Evolutionary conservation across 2,113 vertebrate genomes (phyloP).

Genomic region (Ophiodon elongatus): DNA sequence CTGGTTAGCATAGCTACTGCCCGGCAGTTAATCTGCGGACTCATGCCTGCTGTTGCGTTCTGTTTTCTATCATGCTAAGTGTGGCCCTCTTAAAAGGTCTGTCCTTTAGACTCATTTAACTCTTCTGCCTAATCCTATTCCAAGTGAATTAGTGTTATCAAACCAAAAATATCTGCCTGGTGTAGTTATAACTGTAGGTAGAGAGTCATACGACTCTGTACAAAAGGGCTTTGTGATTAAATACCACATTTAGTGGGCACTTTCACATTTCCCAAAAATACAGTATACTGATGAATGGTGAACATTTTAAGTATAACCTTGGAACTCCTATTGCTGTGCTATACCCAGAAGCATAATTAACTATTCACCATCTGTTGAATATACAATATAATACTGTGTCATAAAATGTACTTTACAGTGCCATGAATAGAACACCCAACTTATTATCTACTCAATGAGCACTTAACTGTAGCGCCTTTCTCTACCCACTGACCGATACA

Average conservation of each 20-base stretch:
- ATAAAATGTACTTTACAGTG: neutral
- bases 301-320: neutral
- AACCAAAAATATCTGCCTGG: constrained; percentile 30
- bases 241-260: neutral
- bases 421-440: neutral
- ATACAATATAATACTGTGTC: neutral
- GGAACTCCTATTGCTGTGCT: neutral
- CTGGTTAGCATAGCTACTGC: constrained; percentile 61
- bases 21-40: constrained; percentile 67
- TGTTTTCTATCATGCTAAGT: constrained; percentile 51
- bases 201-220: neutral
- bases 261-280: constrained; percentile 1
- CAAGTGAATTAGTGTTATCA: constrained; percentile 30
- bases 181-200: constrained; percentile 7
- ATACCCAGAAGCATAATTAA: neutral
- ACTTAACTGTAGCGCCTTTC: neutral
- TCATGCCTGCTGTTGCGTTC: constrained; percentile 64
- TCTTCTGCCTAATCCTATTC: constrained; percentile 50
- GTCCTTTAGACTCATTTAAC: constrained; percentile 53
- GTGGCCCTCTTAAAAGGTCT: constrained; percentile 53
- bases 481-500: neutral
- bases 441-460: neutral
- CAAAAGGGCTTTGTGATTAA: neutral
- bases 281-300: neutral
- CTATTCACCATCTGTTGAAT: neutral